phyloP scores from a whole-genome alignment of 2,888 invertebrate genomes.

The Cataglyphis cursor region DNA sequence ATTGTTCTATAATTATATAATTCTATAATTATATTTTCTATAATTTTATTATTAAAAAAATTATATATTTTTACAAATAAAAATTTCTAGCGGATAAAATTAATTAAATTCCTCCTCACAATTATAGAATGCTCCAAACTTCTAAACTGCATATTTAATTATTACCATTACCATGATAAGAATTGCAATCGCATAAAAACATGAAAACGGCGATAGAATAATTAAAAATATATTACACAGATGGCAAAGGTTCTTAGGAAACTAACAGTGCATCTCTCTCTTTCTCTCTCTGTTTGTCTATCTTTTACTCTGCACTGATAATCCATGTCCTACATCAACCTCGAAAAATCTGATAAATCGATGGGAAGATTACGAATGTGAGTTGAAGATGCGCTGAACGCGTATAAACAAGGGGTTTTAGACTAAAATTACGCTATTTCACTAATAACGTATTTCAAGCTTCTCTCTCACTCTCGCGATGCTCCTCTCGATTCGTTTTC shows the following conservation, averaged over 20 bases:
- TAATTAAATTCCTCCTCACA: too few species aligned
- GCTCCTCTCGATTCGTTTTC: conserved; percentile 65
- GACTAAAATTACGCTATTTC: conserved; percentile 77
- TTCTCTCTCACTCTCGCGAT: conserved; percentile 31
- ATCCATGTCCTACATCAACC: neutral
- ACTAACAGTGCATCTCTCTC: neutral
- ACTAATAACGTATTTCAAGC: conserved; percentile 55
- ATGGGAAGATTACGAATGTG: neutral
- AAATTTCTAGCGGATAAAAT: too few species aligned
- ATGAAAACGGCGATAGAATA: neutral
- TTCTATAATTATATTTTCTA: neutral
- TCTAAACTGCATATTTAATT: too few species aligned
- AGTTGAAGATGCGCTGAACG: neutral
- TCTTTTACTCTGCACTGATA: neutral
- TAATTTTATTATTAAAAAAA: too few species aligned
- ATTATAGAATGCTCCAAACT: too few species aligned
- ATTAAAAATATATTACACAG: neutral
- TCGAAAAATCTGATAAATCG: neutral
- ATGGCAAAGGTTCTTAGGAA: neutral
- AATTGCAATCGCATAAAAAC: neutral
- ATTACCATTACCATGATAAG: neutral
- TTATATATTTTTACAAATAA: too few species aligned
- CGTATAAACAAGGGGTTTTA: conserved; percentile 11
- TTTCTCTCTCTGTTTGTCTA: neutral
- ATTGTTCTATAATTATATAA: too few species aligned